These are phyloP conservation scores for Sycophila sp. DNA, from an alignment of 1,140 invertebrate species.

Conservation along the genomic window DNA sequence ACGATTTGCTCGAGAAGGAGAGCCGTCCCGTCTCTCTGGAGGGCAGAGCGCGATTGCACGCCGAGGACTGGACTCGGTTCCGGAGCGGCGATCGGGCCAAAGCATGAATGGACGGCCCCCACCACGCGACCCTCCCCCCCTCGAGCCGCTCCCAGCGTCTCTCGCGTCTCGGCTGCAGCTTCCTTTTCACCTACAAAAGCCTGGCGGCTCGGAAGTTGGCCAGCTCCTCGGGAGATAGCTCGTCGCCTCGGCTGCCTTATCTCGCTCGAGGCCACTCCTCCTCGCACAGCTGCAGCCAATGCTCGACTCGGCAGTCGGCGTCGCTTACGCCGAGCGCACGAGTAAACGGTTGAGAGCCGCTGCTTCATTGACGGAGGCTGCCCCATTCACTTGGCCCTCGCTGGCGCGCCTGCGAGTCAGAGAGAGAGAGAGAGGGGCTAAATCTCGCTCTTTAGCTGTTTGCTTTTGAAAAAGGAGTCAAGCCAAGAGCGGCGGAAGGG, in stretches of 20 bases:
- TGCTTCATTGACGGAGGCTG: constrained; percentile 63
- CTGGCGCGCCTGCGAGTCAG: constrained; percentile 13
- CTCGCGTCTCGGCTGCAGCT: constrained; percentile 11
- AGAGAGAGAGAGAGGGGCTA: background rate
- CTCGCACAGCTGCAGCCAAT: too few species aligned
- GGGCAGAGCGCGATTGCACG: constrained; percentile 19
- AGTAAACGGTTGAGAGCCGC: constrained; percentile 53
- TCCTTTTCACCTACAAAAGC: constrained; percentile 5
- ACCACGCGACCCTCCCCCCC: constrained; percentile 40
- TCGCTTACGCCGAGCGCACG: too few species aligned
- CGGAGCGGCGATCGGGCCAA: constrained; percentile 35
- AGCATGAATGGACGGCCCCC: constrained; percentile 66
- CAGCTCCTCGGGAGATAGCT: background rate
- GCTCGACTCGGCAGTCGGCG: background rate
- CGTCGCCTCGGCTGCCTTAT: background rate
- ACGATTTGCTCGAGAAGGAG: background rate
- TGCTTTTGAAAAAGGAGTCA: constrained; percentile 34
- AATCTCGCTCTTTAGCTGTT: constrained; percentile 32
- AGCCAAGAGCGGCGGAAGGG: constrained; percentile 8
- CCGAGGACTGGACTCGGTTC: constrained; percentile 7
- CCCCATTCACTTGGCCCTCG: constrained; percentile 36
- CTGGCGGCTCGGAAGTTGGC: too few species aligned
- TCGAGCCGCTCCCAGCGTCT: background rate
- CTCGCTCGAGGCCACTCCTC: too few species aligned
- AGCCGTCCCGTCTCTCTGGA: too few species aligned